These are phyloP conservation scores for Pristionchus mayeri DNA, from an alignment of 2,888 invertebrate species.

Conservation along the genomic window DNA sequence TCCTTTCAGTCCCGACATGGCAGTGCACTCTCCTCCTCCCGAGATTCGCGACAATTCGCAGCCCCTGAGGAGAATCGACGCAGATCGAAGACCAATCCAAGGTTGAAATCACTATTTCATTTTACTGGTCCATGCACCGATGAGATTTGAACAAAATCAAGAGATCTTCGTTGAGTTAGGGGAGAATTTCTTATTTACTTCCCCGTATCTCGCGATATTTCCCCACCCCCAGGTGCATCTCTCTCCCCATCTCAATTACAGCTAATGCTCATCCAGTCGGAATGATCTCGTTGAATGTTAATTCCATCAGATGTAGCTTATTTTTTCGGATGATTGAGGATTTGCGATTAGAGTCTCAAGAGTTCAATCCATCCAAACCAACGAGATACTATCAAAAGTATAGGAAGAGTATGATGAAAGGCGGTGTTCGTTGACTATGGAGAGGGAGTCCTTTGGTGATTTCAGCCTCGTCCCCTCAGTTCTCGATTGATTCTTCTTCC, in stretches of 20 bases:
- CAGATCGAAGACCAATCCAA: slow-evolving; percentile 1
- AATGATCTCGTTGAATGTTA: background rate
- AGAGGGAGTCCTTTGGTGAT: background rate
- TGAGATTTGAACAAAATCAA: too few relatives aligned
- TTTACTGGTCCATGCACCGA: too few relatives aligned
- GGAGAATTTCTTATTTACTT: too few relatives aligned
- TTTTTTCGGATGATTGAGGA: background rate
- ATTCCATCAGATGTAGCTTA: background rate
- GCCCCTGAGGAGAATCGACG: slow-evolving; percentile 7
- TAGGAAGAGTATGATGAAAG: background rate
- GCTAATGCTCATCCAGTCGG: background rate
- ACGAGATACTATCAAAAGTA: background rate
- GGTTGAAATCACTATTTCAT: background rate
- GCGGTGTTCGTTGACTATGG: background rate
- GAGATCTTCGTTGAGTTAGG: too few relatives aligned
- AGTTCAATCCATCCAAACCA: background rate
- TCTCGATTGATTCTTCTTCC: slow-evolving; percentile 1
- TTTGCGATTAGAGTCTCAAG: background rate
- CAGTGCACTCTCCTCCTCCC: background rate
- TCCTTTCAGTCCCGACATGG: background rate
- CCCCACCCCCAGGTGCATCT: too few relatives aligned
- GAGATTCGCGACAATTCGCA: slow-evolving; percentile 10
- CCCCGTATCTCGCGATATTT: background rate
- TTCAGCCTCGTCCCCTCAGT: slow-evolving; percentile 12
- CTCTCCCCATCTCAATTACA: background rate